Percentiles rank a stretch among this genome's conserved stretches.
Evolutionary conservation across 2,113 vertebrate genomes (phyloP).

Genomic region (Chloropsis hardwickii): DNA sequence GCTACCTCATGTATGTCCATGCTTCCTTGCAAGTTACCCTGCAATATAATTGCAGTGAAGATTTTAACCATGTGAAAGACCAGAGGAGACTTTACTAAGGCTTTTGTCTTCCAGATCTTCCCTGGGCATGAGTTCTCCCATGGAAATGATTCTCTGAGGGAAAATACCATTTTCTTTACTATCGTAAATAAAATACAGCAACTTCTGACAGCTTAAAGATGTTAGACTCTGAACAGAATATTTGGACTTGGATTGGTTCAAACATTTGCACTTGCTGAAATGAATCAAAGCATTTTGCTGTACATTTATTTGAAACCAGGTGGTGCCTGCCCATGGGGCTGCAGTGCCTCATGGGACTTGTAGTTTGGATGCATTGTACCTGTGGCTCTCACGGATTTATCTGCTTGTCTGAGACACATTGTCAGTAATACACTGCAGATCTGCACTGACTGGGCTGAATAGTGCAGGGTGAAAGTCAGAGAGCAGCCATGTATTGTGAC

Average conservation of each 20-base stretch:
- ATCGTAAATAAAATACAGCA: not conserved
- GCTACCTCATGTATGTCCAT: not conserved
- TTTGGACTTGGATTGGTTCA: constrained; percentile 14
- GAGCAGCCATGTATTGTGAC: not conserved
- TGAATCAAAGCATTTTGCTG: constrained; percentile 4
- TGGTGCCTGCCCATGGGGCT: not conserved
- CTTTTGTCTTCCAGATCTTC: not conserved
- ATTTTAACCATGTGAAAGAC: not conserved
- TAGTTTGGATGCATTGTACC: not conserved
- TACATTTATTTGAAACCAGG: not conserved
- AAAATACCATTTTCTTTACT: not conserved
- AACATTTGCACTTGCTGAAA: constrained; percentile 22
- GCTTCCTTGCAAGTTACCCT: not conserved
- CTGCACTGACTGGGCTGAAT: not conserved
- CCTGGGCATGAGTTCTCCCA: not conserved
- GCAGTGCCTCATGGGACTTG: not conserved
- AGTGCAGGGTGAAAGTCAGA: not conserved
- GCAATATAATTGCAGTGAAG: not conserved
- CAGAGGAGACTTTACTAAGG: not conserved
- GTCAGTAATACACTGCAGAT: not conserved
- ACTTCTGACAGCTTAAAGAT: not conserved
- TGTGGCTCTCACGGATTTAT: accelerated
- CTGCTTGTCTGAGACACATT: not conserved
- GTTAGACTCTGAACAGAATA: not conserved
- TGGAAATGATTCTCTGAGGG: not conserved